phyloP scores from a whole-genome alignment of 2,113 vertebrate species.

The Melanocharis versteri region DNA sequence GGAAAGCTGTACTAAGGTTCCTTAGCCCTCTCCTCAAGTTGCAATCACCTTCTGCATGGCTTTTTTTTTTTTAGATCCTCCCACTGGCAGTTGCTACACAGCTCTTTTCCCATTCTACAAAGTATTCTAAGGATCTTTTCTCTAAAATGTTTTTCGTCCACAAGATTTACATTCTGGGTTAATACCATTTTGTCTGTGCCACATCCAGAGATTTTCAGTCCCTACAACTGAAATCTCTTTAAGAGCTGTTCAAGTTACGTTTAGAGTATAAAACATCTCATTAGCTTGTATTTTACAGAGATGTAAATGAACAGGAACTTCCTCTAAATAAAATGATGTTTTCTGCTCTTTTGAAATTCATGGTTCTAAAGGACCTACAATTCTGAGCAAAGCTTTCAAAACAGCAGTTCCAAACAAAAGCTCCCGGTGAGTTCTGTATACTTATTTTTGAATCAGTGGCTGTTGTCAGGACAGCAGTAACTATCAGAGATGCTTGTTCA shows the following conservation, averaged over 20 bases:
- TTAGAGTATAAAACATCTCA: background rate
- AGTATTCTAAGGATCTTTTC: background rate
- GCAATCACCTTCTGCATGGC: background rate
- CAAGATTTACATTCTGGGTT: background rate
- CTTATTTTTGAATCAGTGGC: slow-evolving; percentile 4
- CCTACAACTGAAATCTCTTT: background rate
- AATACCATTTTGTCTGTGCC: background rate
- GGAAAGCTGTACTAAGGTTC: background rate
- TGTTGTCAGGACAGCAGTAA: background rate
- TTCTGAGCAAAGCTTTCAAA: background rate
- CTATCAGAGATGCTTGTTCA: background rate
- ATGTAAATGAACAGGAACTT: background rate
- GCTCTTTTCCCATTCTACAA: background rate
- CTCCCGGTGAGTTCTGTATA: background rate
- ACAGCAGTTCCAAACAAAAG: background rate
- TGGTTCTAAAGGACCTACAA: background rate
- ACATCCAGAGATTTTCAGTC: background rate
- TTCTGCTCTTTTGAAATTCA: background rate
- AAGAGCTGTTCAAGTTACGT: background rate
- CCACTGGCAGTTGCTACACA: background rate
- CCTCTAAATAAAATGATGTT: background rate
- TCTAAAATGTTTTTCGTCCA: background rate
- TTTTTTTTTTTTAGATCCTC: background rate
- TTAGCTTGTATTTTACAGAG: background rate
- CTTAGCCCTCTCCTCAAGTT: background rate